Evolutionary conservation across 2,797 vertebrate species (phyloP).

Genomic region (Spinus olivaceus): DNA sequence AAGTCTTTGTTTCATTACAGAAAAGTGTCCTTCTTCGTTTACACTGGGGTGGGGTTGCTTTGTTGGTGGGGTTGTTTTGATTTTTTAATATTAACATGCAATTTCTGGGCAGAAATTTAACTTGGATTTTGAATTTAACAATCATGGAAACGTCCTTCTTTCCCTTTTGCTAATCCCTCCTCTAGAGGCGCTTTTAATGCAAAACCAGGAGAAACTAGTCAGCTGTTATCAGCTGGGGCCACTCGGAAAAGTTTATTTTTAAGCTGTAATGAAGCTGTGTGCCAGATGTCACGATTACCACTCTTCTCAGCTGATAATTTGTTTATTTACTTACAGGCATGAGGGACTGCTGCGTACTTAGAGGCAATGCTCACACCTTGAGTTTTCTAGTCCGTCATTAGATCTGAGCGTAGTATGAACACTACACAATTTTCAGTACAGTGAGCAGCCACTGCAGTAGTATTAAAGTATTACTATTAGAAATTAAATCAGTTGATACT

Average conservation of each 20-base stretch:
- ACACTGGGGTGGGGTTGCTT: background rate
- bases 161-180: background rate
- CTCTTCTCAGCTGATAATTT: background rate
- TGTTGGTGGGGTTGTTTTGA: too few species aligned
- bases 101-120: background rate
- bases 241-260: slow-evolving; percentile 11
- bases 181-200: background rate
- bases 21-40: background rate
- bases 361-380: background rate
- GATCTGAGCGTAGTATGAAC: fast-evolving
- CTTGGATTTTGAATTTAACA: background rate
- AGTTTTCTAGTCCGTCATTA: background rate
- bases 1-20: background rate
- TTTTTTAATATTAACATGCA: background rate
- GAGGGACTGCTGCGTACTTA: background rate
- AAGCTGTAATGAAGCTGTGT: background rate
- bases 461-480: background rate
- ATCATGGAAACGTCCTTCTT: background rate
- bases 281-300: background rate
- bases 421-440: background rate
- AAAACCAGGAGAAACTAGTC: background rate
- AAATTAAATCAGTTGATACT: background rate
- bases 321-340: background rate
- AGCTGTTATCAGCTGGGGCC: background rate
- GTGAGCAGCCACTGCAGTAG: background rate